Evolutionary conservation across 2,113 vertebrate species (phyloP).

Genomic region (Apistogramma diplotaenia): DNA sequence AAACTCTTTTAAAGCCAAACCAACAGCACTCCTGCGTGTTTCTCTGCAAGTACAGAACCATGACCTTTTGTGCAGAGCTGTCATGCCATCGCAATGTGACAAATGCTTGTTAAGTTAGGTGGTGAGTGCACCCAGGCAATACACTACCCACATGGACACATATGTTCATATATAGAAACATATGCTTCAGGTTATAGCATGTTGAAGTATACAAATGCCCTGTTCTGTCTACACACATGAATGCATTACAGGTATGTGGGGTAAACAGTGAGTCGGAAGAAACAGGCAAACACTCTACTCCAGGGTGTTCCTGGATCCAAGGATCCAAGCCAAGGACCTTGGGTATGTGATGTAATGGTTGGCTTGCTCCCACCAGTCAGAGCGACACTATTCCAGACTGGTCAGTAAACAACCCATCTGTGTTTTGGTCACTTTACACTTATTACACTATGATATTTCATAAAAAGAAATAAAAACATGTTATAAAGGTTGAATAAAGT

Average conservation of each 20-base stretch:
- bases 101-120: neutral
- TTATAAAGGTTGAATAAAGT: neutral
- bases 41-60: neutral
- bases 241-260: neutral
- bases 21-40: no score
- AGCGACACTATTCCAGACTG: slow-evolving; percentile 48
- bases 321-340: slow-evolving; percentile 37
- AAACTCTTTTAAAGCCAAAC: slow-evolving; percentile 1
- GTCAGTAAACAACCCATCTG: slow-evolving; percentile 42
- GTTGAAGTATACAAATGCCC: neutral
- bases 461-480: neutral
- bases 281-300: neutral
- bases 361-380: slow-evolving; percentile 49
- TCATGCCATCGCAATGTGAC: neutral
- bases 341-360: slow-evolving; percentile 55
- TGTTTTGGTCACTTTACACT: neutral
- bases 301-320: neutral
- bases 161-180: neutral
- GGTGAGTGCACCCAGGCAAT: neutral
- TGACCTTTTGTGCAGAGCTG: neutral
- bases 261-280: neutral
- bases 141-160: neutral
- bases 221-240: neutral
- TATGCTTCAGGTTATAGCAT: neutral
- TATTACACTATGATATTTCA: neutral